Percentiles rank a stretch among this genome's conserved stretches.
phyloP scores from a whole-genome alignment of 1,140 invertebrate species.

The Oryzaephilus surinamensis region DNA sequence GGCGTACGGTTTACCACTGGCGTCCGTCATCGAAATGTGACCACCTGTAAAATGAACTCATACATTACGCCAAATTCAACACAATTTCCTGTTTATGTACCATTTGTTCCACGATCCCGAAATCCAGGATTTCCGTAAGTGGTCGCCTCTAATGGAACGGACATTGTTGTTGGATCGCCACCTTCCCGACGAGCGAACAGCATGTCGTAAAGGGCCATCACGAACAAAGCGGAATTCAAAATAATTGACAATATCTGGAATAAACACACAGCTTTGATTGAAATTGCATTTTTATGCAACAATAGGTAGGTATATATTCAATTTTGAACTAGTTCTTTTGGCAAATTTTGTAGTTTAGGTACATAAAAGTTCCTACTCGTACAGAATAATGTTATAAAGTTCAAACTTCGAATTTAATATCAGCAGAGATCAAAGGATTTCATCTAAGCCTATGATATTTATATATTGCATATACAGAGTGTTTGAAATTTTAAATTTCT shows the following conservation, averaged over 20 bases:
- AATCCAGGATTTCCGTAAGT: slow-evolving; percentile 78
- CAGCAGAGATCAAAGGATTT: too few relatives aligned
- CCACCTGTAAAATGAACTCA: slow-evolving; percentile 38
- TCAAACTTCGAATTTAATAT: too few relatives aligned
- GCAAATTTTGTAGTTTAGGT: background rate
- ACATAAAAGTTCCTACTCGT: too few relatives aligned
- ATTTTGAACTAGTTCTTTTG: background rate
- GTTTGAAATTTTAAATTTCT: too few relatives aligned
- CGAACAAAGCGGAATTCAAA: slow-evolving; percentile 60
- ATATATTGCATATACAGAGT: background rate
- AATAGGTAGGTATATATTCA: background rate
- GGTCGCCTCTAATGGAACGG: slow-evolving; percentile 45
- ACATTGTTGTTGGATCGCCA: slow-evolving; percentile 59
- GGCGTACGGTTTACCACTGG: slow-evolving; percentile 69
- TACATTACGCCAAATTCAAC: background rate
- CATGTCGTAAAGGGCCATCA: slow-evolving; percentile 65
- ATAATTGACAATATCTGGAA: slow-evolving; percentile 66
- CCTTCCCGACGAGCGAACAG: slow-evolving; percentile 55
- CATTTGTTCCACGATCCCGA: slow-evolving; percentile 52
- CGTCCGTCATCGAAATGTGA: slow-evolving; percentile 66
- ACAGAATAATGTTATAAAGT: too few relatives aligned
- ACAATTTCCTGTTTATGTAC: slow-evolving; percentile 18
- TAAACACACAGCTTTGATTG: slow-evolving; percentile 18
- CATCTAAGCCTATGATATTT: background rate
- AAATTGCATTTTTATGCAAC: background rate